A percentile compares a stretch with the other conserved stretches of the same genome.
Evolutionary conservation across 2,113 vertebrate genomes (phyloP).

Genomic region (Pseudopodoces humilis): DNA sequence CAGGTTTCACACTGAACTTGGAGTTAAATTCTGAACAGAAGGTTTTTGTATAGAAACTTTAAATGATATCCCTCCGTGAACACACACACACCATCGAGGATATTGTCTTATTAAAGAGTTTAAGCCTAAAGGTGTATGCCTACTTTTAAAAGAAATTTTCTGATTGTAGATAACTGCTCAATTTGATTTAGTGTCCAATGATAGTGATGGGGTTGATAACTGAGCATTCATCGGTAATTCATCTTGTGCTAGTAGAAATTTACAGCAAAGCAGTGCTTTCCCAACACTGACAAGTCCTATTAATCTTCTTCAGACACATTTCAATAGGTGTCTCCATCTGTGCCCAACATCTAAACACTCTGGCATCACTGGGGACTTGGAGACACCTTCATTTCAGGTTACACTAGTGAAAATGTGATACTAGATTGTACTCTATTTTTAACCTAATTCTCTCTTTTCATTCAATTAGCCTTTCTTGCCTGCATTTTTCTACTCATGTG

Average conservation of each 20-base stretch:
- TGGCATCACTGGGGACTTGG: slow-evolving; percentile 72
- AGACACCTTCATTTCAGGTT: slow-evolving; percentile 81
- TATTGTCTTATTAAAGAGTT: slow-evolving; percentile 75
- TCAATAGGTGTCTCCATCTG: slow-evolving; percentile 88
- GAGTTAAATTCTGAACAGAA: background rate
- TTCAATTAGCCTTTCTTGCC: slow-evolving; percentile 79
- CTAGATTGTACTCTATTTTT: slow-evolving; percentile 76
- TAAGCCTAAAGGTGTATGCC: slow-evolving; percentile 75
- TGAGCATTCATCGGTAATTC: slow-evolving; percentile 86
- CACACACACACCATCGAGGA: slow-evolving; percentile 22
- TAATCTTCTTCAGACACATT: slow-evolving; percentile 90
- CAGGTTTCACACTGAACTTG: slow-evolving; percentile 20
- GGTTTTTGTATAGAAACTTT: slow-evolving; percentile 18
- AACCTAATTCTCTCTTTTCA: slow-evolving; percentile 77
- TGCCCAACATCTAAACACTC: slow-evolving; percentile 80
- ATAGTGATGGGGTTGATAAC: slow-evolving; percentile 87
- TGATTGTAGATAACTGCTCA: slow-evolving; percentile 84
- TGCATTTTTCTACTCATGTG: slow-evolving; percentile 68
- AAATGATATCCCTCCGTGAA: slow-evolving; percentile 39
- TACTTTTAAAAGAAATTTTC: slow-evolving; percentile 81
- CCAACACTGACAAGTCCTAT: slow-evolving; percentile 87
- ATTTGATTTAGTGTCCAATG: slow-evolving; percentile 87
- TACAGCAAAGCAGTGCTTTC: slow-evolving; percentile 86
- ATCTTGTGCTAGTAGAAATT: slow-evolving; percentile 87
- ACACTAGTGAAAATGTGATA: slow-evolving; percentile 73